phyloP scores from a whole-genome alignment of 1,140 invertebrate species.

The Ostrea denselamellosa region DNA sequence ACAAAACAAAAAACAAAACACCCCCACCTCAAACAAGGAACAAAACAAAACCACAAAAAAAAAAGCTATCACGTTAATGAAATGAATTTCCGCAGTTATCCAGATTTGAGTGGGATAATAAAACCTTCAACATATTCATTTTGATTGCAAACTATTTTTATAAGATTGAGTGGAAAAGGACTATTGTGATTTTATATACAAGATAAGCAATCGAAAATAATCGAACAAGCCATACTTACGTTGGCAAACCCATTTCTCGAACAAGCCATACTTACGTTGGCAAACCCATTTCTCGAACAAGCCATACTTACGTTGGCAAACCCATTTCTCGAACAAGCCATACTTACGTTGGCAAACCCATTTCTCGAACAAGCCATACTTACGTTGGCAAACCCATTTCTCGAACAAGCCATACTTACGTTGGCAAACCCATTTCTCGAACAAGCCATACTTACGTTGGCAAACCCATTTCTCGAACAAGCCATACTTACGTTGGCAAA shows the following conservation, averaged over 20 bases:
- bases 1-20: too few species aligned
- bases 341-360: not conserved
- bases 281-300: not conserved
- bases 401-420: not conserved
- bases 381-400: conserved; percentile 12
- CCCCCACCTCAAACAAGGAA: too few species aligned
- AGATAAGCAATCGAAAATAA: too few species aligned
- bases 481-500: not conserved
- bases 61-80: too few species aligned
- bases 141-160: too few species aligned
- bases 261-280: not conserved
- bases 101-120: too few species aligned
- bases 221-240: not conserved
- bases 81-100: too few species aligned
- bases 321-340: not conserved
- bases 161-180: too few species aligned
- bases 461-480: not conserved
- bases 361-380: not conserved
- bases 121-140: too few species aligned
- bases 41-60: too few species aligned
- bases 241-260: conserved; percentile 2
- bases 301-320: not conserved
- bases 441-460: not conserved
- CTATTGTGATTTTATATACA: too few species aligned
- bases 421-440: not conserved